phyloP scores from a whole-genome alignment of 2,113 vertebrate genomes.

The Nipponia nippon region DNA sequence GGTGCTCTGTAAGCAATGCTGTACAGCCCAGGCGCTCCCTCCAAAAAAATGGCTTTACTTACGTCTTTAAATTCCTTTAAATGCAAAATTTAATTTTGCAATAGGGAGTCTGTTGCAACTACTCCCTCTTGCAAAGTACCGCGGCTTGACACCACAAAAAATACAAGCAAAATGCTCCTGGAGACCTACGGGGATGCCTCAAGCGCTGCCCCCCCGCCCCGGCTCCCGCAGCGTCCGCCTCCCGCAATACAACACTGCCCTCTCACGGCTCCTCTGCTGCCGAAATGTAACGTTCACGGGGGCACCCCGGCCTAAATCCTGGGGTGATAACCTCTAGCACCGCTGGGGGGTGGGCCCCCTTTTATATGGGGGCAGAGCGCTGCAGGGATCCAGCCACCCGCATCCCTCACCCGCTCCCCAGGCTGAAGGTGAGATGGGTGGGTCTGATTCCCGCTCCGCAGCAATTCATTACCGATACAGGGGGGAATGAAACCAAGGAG shows the following conservation, averaged over 20 bases:
- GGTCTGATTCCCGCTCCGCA: not conserved
- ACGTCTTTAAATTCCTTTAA: not conserved
- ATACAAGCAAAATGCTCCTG: not conserved
- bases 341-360: rapidly evolving
- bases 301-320: rapidly evolving
- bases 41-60: not conserved
- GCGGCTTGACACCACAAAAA: not conserved
- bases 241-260: conserved; percentile 62
- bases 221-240: not conserved
- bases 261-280: conserved; percentile 24
- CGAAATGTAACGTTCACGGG: rapidly evolving
- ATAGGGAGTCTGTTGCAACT: not conserved
- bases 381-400: not conserved
- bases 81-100: not conserved
- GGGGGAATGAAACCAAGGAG: not conserved
- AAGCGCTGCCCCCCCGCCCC: not conserved
- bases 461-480: rapidly evolving
- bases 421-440: not conserved
- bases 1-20: not conserved
- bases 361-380: not conserved
- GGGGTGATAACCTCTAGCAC: rapidly evolving
- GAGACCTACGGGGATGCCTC: not conserved
- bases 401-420: rapidly evolving
- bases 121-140: not conserved
- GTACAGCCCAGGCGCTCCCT: not conserved